These are phyloP conservation scores for Neelides sp. DNA, from an alignment of 1,140 invertebrate genomes.

Conservation along the genomic window DNA sequence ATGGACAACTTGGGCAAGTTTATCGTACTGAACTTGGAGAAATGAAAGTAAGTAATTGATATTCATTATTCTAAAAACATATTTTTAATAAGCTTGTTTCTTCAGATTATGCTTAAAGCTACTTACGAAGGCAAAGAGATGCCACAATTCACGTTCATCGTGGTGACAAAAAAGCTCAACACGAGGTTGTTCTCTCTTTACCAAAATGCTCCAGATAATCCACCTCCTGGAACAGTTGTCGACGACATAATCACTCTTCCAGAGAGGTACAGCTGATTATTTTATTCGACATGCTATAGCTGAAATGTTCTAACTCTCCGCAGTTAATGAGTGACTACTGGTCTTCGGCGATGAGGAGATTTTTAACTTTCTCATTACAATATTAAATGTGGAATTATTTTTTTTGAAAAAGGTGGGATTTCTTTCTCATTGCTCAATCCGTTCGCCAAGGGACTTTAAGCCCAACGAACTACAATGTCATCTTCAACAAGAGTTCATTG, in stretches of 20 bases:
- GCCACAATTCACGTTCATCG: slow-evolving; percentile 37
- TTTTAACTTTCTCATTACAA: background rate
- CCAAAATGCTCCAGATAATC: slow-evolving; percentile 38
- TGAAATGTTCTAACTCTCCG: background rate
- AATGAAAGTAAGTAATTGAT: slow-evolving; percentile 9
- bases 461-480: slow-evolving; percentile 65
- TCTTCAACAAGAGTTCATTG: slow-evolving; percentile 45
- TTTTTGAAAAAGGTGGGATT: slow-evolving; percentile 52
- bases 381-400: background rate
- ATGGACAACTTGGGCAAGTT: slow-evolving; percentile 41
- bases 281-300: background rate
- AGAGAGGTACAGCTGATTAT: slow-evolving; percentile 51
- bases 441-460: slow-evolving; percentile 64
- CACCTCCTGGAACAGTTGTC: slow-evolving; percentile 44
- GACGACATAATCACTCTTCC: slow-evolving; percentile 48
- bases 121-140: background rate
- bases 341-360: no score
- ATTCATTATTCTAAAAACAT: no score
- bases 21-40: slow-evolving; percentile 37
- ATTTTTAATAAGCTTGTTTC: no score
- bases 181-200: slow-evolving; percentile 37
- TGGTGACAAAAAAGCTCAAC: slow-evolving; percentile 48
- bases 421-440: slow-evolving; percentile 62
- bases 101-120: no score
- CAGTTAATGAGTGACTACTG: no score